Percentiles rank a stretch among this genome's conserved stretches.
Evolutionary conservation across 2,797 vertebrate species (phyloP).

Genomic region (Acanthurus leucopareius): DNA sequence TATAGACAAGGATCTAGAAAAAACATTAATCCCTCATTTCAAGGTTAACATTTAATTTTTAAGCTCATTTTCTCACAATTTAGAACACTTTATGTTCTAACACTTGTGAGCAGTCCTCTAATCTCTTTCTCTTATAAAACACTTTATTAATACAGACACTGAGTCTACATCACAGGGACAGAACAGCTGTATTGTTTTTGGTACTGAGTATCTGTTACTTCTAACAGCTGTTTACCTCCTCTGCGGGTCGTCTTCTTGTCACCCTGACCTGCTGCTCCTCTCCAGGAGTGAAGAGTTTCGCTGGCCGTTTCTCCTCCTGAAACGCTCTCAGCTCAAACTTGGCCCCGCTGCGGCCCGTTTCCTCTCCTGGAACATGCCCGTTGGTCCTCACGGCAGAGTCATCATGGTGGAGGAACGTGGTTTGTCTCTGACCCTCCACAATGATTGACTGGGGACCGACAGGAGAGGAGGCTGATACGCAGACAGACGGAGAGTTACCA

Average conservation of each 20-base stretch:
- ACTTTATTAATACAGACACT: not conserved
- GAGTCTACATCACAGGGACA: not conserved
- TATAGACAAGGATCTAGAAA: no score
- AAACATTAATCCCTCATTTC: no score
- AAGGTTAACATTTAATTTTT: not conserved
- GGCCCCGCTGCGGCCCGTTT: constrained; percentile 79
- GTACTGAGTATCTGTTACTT: not conserved
- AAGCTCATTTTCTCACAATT: not conserved
- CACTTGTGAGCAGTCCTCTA: no score
- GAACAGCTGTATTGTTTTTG: not conserved
- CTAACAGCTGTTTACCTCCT: constrained; percentile 83
- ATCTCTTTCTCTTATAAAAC: no score
- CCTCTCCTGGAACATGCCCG: constrained; percentile 78
- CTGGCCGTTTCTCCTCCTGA: constrained; percentile 95
- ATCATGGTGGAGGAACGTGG: constrained; percentile 70
- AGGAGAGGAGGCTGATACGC: constrained; percentile 69
- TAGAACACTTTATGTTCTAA: no score
- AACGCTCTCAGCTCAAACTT: constrained; percentile 96
- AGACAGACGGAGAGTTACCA: constrained; percentile 78
- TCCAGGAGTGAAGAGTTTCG: constrained; percentile 91
- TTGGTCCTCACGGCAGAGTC: constrained; percentile 72
- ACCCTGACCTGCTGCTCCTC: constrained; percentile 90
- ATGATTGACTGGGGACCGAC: constrained; percentile 67
- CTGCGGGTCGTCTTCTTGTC: constrained; percentile 91
- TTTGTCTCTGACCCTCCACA: constrained; percentile 72